Percentiles rank a stretch among this genome's conserved stretches.
Evolutionary conservation across 2,797 vertebrate species (phyloP).

Genomic region (Lacerta agilis): DNA sequence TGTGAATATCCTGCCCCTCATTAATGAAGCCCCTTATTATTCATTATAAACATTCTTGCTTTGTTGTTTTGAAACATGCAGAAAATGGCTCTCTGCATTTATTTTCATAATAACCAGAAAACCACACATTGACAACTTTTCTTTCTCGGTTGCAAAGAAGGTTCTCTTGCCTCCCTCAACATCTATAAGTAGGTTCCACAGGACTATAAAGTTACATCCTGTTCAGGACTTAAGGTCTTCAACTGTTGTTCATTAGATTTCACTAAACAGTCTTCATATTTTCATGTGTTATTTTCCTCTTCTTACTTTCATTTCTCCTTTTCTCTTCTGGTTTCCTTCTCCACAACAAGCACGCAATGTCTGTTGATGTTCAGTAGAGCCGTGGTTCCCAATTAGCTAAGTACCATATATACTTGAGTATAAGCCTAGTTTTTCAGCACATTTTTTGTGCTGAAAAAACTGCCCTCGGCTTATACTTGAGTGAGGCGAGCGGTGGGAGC

Average conservation of each 20-base stretch:
- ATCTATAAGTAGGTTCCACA: slow-evolving; percentile 44
- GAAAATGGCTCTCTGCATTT: slow-evolving; percentile 50
- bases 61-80: slow-evolving; percentile 7
- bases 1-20: not conserved
- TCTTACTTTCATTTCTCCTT: slow-evolving; percentile 65
- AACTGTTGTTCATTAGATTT: slow-evolving; percentile 38
- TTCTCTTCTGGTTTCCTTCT: slow-evolving; percentile 58
- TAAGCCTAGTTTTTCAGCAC: no score
- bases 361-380: not conserved
- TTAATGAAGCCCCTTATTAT: not conserved
- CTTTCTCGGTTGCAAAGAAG: slow-evolving; percentile 38
- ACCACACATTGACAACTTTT: slow-evolving; percentile 60
- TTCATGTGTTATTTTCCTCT: slow-evolving; percentile 50
- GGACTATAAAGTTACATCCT: slow-evolving; percentile 68
- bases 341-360: slow-evolving; percentile 7
- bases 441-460: no score
- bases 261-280: slow-evolving; percentile 45
- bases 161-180: not conserved
- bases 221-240: not conserved
- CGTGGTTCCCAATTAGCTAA: no score
- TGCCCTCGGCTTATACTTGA: no score
- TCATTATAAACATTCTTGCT: slow-evolving; percentile 4
- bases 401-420: no score
- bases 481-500: no score
- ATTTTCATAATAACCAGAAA: slow-evolving; percentile 53